Conservation (phyloP, 1,140 invertebrate genomes). For the Ladona fulva region DNA sequence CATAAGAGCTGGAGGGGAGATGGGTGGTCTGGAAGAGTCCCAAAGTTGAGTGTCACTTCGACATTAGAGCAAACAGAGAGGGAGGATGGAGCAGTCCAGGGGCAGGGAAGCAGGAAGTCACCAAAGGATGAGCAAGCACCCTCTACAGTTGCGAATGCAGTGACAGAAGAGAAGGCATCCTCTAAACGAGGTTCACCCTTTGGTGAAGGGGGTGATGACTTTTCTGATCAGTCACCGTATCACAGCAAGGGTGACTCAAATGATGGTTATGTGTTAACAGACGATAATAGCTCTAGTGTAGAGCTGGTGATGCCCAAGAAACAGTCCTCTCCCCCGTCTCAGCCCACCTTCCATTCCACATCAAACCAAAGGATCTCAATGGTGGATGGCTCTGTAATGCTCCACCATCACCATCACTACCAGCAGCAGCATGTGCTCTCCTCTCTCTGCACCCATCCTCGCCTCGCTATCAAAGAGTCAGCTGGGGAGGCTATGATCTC, state of each 20-base stretch:
- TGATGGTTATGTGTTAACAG: not conserved
- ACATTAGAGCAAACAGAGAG: not conserved
- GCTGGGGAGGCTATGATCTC: slow-evolving; percentile 43
- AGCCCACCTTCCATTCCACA: not conserved
- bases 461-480: slow-evolving; percentile 32
- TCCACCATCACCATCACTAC: not conserved
- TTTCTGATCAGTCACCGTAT: not conserved
- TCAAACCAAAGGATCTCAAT: not conserved
- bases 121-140: not conserved
- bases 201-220: not conserved
- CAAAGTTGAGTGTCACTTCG: not conserved
- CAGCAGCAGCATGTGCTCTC: not conserved
- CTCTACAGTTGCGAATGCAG: not conserved
- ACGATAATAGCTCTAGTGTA: not conserved
- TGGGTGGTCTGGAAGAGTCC: not conserved
- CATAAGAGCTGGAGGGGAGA: not conserved
- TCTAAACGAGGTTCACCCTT: not conserved
- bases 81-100: not conserved
- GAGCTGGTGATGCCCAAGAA: not conserved
- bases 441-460: not conserved
- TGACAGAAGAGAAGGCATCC: not conserved
- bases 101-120: not conserved
- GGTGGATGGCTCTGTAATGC: not conserved
- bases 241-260: not conserved
- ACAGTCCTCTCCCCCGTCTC: not conserved